Evolutionary conservation across 1,140 invertebrate genomes (phyloP), one percentile per base, ranked within the genome.

Genomic region (Helicoverpa armigera): DNA sequence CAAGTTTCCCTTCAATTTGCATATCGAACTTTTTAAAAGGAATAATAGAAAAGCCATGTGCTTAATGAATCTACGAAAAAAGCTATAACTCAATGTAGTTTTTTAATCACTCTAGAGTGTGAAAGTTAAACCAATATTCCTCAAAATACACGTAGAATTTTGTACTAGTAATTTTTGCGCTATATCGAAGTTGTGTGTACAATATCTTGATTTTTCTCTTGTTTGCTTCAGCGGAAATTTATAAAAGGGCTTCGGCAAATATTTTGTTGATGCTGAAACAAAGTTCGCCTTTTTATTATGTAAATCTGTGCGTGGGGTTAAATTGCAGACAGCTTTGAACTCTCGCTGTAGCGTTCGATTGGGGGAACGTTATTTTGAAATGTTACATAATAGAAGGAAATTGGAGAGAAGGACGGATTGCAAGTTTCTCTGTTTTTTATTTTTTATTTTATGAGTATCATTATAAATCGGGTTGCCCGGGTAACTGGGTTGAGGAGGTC

Each of bases 201-300:
- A 69, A 23, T 69, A 69, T 69, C 43, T 43, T 69, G 65, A 69
- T 69, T 69, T 69, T 65, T 35, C 61, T 69, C 65, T 50, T 69
- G 65, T 69, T 69, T 69, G 65, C 18, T 10, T 69, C 65, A 69
- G 65, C 65, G 65, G 65, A 69, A 69, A 69, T 69, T 69, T 43
- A 50, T 69, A 69, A 69, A 69, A 69, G 65, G 43, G 65, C 65
- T 50, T 69, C 65, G 18, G 65, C 43, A 69, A 69, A 69, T 69
- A 69, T 69, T 69, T 69, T 69, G 43, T 69, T 50, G 65, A 69
- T 51, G 65, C 43, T 23, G 65, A 69, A 50, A 69, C 65, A 50
- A 69, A 50, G 7, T 50, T 16, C n/a, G 65, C 35, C 43, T 69
- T 69, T 58, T 69, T 69, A 69, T 69, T 69, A 69, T 69, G 65